phyloP scores from a whole-genome alignment of 2,797 vertebrate species.

The Phoebastria nigripes region DNA sequence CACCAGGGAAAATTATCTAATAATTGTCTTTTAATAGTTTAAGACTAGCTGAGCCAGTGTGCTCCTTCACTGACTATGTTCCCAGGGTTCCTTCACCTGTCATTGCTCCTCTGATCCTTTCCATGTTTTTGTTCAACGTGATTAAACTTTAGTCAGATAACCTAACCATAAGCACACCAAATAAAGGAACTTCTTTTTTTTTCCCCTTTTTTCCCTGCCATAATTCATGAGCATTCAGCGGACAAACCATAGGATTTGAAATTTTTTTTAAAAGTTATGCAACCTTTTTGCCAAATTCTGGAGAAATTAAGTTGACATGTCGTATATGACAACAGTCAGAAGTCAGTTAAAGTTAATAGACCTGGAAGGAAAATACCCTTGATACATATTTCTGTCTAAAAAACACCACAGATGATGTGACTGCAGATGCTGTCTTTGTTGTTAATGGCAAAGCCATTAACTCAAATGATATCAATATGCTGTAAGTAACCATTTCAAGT shows the following conservation, averaged over 20 bases:
- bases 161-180: neutral
- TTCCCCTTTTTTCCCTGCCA: rapidly evolving
- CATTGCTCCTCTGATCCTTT: neutral
- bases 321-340: neutral
- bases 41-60: neutral
- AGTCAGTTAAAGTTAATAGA: neutral
- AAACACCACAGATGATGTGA: neutral
- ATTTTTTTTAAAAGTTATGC: neutral
- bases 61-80: neutral
- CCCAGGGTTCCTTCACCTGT: neutral
- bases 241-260: neutral
- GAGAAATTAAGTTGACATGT: neutral
- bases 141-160: neutral
- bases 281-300: neutral
- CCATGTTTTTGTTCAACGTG: neutral
- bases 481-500: neutral
- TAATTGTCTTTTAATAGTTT: neutral
- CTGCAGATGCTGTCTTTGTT: neutral
- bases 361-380: neutral
- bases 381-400: neutral
- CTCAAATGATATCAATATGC: neutral
- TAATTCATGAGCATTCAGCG: neutral
- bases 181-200: neutral
- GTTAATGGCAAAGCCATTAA: neutral
- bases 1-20: neutral